Base-by-base conservation (phyloP, 1,140 invertebrate species). In the Cheumatopsyche charites region DNA sequence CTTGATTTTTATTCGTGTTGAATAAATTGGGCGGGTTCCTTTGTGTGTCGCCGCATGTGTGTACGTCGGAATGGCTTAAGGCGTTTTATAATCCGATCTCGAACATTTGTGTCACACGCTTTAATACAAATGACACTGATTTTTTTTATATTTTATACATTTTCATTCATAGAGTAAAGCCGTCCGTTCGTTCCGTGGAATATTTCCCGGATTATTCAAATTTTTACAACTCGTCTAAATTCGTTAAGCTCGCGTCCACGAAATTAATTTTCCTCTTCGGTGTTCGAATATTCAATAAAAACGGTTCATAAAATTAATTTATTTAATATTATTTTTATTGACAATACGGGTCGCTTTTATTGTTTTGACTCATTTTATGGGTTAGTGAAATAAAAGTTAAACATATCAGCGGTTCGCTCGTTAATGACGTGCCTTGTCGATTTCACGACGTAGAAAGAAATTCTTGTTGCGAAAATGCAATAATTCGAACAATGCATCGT, bases 21-120 rank as follows among this genome's bases (percentile, higher is more conserved):
- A 58, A 58, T 58, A 58, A 58, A 58, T 58, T 58, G 23, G 55
- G 55, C 55, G 55, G 55, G 17, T 5, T 58, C 55, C 25, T 58
- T 58, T 58, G 25, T 47, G 41, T 52, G 49, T 52, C 49, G 11
- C 19, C 17, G 17, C 55, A n/a, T 58, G 17, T 58, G 55, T 58
- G 55, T 36, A 58, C 21, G 23, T 0, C 55, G 19, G 21, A 23
- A 13, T 15, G 43, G 13, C 55, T 58, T 12, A 58, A 19, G 55
- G 55, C 21, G 55, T 58, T 25, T 12, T 25, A 13, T 58, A 58
- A 58, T 58, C 55, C 21, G 55, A 58, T 58, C 55, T 58, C 21
- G 9, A 7, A 13, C 23, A 19, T 25, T 58, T 25, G 15, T 52
- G 47, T 52, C 47, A 17, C 15, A 17, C 15, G 19, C 15, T 23